Evolutionary conservation across 2,888 invertebrate genomes (phyloP).

Genomic region (Drosophila greeni): DNA sequence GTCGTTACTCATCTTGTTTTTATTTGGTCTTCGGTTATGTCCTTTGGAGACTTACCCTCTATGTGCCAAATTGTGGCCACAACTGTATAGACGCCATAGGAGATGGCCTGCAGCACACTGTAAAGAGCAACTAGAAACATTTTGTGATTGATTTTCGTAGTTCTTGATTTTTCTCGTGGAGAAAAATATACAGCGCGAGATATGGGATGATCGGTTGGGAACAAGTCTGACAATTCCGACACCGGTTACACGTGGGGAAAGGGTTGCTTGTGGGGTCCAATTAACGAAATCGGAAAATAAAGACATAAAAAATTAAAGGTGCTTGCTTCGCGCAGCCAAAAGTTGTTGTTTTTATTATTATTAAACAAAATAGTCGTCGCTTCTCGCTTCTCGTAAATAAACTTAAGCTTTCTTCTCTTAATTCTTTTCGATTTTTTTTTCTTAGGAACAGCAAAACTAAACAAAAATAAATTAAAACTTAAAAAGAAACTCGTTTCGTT

Average conservation of each 20-base stretch:
- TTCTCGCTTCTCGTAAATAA: conserved; percentile 57
- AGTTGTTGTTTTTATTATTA: conserved; percentile 49
- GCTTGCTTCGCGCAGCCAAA: conserved; percentile 59
- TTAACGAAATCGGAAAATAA: conserved; percentile 9
- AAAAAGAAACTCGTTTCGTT: conserved; percentile 53
- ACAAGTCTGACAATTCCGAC: not conserved
- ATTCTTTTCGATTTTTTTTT: conserved; percentile 47
- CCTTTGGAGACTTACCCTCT: conserved; percentile 40
- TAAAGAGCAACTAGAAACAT: conserved; percentile 48
- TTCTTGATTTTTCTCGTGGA: not conserved
- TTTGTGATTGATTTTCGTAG: conserved; percentile 5
- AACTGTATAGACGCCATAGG: conserved; percentile 32
- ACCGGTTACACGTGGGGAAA: not conserved
- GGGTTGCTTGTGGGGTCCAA: conserved; percentile 11
- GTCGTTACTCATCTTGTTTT: not conserved
- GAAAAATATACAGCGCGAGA: conserved; percentile 1
- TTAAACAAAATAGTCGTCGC: conserved; percentile 72
- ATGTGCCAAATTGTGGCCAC: conserved; percentile 44
- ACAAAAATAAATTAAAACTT: conserved; percentile 72
- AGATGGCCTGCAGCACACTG: conserved; percentile 43
- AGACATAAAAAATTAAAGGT: conserved; percentile 9
- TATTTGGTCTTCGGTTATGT: not conserved
- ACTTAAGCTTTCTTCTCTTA: conserved; percentile 55
- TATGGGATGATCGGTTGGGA: not conserved
- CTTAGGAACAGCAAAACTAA: conserved; percentile 70